phyloP scores from a whole-genome alignment of 2,113 vertebrate genomes.

The Chamaea fasciata region DNA sequence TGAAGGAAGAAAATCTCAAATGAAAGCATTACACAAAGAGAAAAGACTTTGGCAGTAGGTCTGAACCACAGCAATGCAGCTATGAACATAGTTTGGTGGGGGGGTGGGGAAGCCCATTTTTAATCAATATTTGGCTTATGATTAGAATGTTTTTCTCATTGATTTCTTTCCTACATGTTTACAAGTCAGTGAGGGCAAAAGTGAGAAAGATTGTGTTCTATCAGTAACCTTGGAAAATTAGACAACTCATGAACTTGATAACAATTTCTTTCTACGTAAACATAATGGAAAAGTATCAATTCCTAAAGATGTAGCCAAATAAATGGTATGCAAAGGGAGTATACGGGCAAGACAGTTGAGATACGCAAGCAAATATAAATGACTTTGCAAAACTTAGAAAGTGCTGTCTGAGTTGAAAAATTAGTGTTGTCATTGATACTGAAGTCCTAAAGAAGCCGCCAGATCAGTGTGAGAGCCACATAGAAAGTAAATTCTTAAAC shows the following conservation, averaged over 20 bases:
- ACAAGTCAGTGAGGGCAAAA: neutral
- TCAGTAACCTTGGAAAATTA: neutral
- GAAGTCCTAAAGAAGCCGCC: neutral
- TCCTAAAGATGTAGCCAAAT: neutral
- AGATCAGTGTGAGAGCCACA: neutral
- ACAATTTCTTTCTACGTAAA: neutral
- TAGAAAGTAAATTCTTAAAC: conserved; percentile 9
- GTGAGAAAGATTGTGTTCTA: neutral
- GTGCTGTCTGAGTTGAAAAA: neutral
- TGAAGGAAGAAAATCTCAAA: neutral
- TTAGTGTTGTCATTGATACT: neutral
- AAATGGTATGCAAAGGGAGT: neutral
- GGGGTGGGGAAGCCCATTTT: neutral
- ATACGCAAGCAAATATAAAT: neutral
- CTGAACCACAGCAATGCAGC: neutral
- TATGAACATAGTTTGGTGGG: neutral
- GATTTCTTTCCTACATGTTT: neutral
- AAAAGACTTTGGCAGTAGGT: neutral
- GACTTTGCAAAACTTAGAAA: neutral
- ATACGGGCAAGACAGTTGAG: neutral
- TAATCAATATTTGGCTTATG: neutral
- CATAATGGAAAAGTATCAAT: neutral
- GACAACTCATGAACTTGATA: neutral
- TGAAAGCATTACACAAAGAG: neutral
- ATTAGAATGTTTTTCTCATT: neutral